These are phyloP conservation scores for Brachionus paranguensis DNA, from an alignment of 1,140 invertebrate genomes.

Conservation along the genomic window DNA sequence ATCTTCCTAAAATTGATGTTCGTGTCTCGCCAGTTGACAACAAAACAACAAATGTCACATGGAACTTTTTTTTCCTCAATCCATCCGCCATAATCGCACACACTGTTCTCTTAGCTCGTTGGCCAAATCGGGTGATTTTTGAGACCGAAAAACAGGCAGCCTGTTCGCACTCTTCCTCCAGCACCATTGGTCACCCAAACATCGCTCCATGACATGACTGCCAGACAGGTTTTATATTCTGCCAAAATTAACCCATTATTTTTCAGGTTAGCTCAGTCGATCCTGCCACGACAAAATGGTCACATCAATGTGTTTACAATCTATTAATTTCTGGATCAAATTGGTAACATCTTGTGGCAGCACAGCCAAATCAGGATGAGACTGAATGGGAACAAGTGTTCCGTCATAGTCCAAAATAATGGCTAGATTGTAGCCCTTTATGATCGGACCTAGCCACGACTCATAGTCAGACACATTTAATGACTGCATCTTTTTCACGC, in stretches of 20 bases:
- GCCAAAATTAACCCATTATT: constrained; percentile 50
- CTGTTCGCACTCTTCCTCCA: constrained; percentile 68
- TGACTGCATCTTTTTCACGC: too few relatives aligned
- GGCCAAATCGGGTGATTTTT: constrained; percentile 69
- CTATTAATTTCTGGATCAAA: too few relatives aligned
- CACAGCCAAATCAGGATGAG: too few relatives aligned
- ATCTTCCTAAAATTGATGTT: constrained; percentile 54
- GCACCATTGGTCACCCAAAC: constrained; percentile 49
- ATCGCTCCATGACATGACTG: background rate
- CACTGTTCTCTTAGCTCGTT: constrained; percentile 74
- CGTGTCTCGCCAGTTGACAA: constrained; percentile 73
- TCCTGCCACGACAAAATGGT: too few relatives aligned
- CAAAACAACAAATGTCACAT: constrained; percentile 80
- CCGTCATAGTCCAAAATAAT: too few relatives aligned
- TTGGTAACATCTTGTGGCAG: too few relatives aligned
- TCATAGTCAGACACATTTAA: too few relatives aligned
- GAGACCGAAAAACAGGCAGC: background rate
- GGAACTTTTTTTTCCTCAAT: constrained; percentile 80
- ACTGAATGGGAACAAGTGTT: too few relatives aligned
- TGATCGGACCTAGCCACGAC: too few relatives aligned
- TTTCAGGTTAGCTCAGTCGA: too few relatives aligned
- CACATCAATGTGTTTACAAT: too few relatives aligned
- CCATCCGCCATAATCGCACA: constrained; percentile 79
- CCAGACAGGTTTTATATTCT: background rate
- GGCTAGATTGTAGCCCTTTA: too few relatives aligned